A percentile compares a stretch with the other conserved stretches of the same genome.
Evolutionary conservation across 2,113 vertebrate genomes (phyloP).

Genomic region (Sinocyclocheilus rhinocerous): DNA sequence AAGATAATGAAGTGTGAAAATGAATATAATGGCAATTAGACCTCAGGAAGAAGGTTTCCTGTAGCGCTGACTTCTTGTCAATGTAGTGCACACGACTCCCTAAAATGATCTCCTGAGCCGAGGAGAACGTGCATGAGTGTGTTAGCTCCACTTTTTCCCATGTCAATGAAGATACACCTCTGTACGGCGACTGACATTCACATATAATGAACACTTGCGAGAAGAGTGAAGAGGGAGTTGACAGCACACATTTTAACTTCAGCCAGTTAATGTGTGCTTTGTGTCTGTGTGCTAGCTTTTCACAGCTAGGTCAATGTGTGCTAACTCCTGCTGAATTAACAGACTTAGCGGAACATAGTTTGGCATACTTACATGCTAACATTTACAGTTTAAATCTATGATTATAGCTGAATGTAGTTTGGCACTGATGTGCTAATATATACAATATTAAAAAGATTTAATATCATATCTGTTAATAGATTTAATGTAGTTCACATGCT

Average conservation of each 20-base stretch:
- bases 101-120: not conserved
- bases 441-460: too few relatives aligned
- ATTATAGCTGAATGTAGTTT: too few relatives aligned
- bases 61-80: not conserved
- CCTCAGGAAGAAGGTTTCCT: not conserved
- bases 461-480: too few relatives aligned
- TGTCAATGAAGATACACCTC: not conserved
- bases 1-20: conserved; percentile 13
- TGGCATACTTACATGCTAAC: too few relatives aligned
- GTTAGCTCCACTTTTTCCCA: not conserved
- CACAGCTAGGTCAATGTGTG: not conserved
- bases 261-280: not conserved
- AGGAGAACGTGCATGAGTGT: not conserved
- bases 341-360: not conserved
- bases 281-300: not conserved
- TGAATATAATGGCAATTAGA: conserved; percentile 18
- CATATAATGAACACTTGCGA: not conserved
- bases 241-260: not conserved
- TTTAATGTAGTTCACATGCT: too few relatives aligned
- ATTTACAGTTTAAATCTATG: too few relatives aligned
- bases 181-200: not conserved
- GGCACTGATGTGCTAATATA: too few relatives aligned
- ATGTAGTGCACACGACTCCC: not conserved
- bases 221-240: not conserved
- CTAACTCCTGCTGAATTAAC: not conserved